A percentile compares a stretch with the other conserved stretches of the same genome.
These are phyloP conservation scores for Drosophila prolongata DNA, from an alignment of 2,888 invertebrate species.

Conservation along the genomic window DNA sequence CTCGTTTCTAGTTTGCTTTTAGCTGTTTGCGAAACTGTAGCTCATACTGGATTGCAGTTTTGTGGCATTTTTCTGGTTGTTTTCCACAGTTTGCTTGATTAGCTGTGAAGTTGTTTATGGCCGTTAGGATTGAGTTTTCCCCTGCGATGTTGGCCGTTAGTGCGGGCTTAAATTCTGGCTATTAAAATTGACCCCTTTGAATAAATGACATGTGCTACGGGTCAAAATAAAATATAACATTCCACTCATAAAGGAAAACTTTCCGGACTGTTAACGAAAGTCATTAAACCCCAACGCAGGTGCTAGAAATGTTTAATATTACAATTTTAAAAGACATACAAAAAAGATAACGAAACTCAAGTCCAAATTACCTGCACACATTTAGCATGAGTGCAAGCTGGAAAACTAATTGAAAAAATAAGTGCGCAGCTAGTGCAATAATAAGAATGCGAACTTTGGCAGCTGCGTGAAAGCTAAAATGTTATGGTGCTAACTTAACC, in stretches of 20 bases:
- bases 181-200: constrained; percentile 7
- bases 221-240: background rate
- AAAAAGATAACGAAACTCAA: constrained; percentile 2
- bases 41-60: constrained; percentile 24
- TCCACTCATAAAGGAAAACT: background rate
- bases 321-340: background rate
- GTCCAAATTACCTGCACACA: constrained; percentile 17
- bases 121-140: background rate
- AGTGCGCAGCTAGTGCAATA: constrained; percentile 7
- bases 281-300: constrained; percentile 3
- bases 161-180: background rate
- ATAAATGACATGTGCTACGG: background rate
- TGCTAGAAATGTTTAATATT: constrained; percentile 4
- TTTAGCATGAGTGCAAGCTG: constrained; percentile 1
- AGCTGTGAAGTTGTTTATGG: constrained; percentile 59
- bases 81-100: constrained; percentile 36
- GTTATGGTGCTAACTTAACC: background rate
- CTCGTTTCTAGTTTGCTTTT: constrained; percentile 16
- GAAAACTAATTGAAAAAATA: constrained; percentile 11
- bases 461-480: constrained; percentile 13
- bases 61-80: constrained; percentile 3
- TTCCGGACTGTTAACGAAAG: background rate
- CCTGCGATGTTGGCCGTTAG: background rate
- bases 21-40: constrained; percentile 25
- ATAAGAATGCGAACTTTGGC: constrained; percentile 13